phyloP scores from a whole-genome alignment of 2,113 vertebrate species.

The Apodemus sylvaticus region DNA sequence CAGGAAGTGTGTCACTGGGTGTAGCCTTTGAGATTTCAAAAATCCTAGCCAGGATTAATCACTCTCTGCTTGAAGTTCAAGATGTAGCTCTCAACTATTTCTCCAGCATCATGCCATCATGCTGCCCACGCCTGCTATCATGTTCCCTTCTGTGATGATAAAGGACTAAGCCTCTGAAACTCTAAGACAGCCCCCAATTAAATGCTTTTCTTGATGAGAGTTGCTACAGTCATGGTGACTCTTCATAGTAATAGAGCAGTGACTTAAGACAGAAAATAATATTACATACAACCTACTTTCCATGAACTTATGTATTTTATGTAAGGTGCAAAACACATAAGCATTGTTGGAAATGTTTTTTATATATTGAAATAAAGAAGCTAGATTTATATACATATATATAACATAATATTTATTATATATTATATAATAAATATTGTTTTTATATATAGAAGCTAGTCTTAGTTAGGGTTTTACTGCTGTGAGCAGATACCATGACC shows the following conservation, averaged over 20 bases:
- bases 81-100: neutral
- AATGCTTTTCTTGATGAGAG: neutral
- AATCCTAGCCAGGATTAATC: neutral
- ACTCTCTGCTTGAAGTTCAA: neutral
- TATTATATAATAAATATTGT: neutral
- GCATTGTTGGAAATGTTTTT: neutral
- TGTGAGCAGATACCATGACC: no score
- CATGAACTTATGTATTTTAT: neutral
- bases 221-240: neutral
- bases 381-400: no score
- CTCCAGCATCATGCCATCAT: neutral
- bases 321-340: neutral
- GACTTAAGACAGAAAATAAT: neutral
- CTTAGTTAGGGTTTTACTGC: no score
- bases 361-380: neutral
- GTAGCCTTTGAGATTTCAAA: neutral
- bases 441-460: neutral
- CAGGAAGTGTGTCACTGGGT: neutral
- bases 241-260: neutral
- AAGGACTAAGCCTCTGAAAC: neutral
- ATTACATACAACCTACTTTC: neutral
- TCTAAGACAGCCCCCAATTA: neutral
- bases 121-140: neutral
- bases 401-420: no score
- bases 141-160: neutral